Conservation (phyloP, 2,797 vertebrate genomes). For the Sparus aurata region DNA sequence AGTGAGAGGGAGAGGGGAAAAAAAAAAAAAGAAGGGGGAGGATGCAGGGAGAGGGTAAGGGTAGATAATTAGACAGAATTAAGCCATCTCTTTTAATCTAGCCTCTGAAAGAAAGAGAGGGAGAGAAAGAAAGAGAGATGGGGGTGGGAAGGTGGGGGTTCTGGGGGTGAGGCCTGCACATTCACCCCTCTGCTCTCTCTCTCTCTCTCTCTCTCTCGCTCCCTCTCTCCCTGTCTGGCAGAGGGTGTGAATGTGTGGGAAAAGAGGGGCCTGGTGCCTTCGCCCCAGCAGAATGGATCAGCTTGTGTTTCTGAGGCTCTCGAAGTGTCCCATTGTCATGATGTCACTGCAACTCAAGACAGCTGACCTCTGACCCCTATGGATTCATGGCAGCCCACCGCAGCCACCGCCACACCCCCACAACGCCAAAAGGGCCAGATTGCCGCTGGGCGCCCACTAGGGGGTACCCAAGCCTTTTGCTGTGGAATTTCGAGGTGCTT, state of each 20-base stretch:
- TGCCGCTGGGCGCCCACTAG: constrained; percentile 94
- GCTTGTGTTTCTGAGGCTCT: constrained; percentile 92
- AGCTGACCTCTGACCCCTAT: constrained; percentile 96
- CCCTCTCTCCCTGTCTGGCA: constrained; percentile 75
- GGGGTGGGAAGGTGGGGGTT: constrained; percentile 60
- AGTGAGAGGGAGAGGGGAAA: constrained; percentile 58
- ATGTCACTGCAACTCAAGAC: constrained; percentile 98
- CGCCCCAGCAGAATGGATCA: constrained; percentile 92
- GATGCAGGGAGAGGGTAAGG: constrained; percentile 76
- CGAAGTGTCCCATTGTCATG: constrained; percentile 98
- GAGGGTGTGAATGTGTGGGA: constrained; percentile 94
- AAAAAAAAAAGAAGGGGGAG: constrained; percentile 60
- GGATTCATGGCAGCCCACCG: constrained; percentile 91
- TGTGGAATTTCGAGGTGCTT: constrained; percentile 84
- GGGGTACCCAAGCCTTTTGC: constrained; percentile 96
- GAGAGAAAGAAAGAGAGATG: constrained; percentile 63
- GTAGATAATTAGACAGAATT: constrained; percentile 88
- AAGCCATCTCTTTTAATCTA: constrained; percentile 90
- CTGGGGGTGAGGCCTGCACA: constrained; percentile 81
- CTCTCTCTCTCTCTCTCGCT: constrained; percentile 64
- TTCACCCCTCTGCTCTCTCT: constrained; percentile 79
- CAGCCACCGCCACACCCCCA: constrained; percentile 50
- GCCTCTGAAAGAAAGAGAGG: constrained; percentile 80
- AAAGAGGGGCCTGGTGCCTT: constrained; percentile 93
- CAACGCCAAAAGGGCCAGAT: constrained; percentile 86